phyloP scores from a whole-genome alignment of 2,888 invertebrate genomes.

The Gandaritis pyraliata region DNA sequence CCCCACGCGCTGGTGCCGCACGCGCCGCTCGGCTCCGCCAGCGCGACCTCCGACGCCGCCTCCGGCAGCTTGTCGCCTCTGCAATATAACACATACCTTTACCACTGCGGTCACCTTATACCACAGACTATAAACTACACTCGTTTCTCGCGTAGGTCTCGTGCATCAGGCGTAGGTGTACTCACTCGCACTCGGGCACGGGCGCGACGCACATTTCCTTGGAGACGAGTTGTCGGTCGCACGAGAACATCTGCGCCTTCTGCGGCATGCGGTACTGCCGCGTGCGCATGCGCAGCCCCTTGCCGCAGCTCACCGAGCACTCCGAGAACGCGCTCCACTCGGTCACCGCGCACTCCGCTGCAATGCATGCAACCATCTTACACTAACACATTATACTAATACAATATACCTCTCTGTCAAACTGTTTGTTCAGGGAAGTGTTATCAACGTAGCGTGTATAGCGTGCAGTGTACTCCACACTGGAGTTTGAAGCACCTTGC shows the following conservation, averaged over 20 bases:
- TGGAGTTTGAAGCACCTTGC: too few relatives aligned
- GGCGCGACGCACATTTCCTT: constrained; percentile 96
- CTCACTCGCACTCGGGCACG: constrained; percentile 90
- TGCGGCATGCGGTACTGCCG: constrained; percentile 88
- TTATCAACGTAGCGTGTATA: too few relatives aligned
- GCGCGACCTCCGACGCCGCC: constrained; percentile 45
- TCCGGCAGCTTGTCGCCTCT: constrained; percentile 54
- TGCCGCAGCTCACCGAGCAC: constrained; percentile 86
- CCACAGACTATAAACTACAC: too few relatives aligned
- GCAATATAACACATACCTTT: neutral
- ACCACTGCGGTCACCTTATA: too few relatives aligned
- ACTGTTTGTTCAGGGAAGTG: too few relatives aligned
- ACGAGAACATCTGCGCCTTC: constrained; percentile 88
- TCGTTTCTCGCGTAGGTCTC: too few relatives aligned
- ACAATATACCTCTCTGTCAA: too few relatives aligned
- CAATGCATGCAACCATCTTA: too few relatives aligned
- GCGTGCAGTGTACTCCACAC: too few relatives aligned
- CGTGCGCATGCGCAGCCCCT: constrained; percentile 92
- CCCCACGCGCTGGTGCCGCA: constrained; percentile 91
- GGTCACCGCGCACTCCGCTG: constrained; percentile 92
- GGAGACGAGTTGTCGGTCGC: constrained; percentile 90
- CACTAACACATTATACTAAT: too few relatives aligned
- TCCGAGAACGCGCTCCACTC: constrained; percentile 90
- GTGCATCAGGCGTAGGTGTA: too few relatives aligned
- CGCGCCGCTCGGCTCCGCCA: constrained; percentile 67